Percentiles rank a stretch among this genome's conserved stretches.
Evolutionary conservation across 2,113 vertebrate genomes (phyloP).

Genomic region (Hippocampus comes): DNA sequence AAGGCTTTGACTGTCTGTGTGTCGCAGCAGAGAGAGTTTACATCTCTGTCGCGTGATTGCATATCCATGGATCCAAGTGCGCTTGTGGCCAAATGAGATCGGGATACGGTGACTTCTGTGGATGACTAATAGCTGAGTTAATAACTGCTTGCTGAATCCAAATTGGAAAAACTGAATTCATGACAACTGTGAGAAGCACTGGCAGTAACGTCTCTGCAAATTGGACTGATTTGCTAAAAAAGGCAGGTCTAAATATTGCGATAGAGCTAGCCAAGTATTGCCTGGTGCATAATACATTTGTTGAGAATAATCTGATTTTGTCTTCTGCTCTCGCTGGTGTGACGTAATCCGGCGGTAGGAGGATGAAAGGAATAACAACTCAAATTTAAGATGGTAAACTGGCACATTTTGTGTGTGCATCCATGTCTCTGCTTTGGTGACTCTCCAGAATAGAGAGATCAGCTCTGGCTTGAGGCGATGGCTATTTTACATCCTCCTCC

Average conservation of each 20-base stretch:
- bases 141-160: constrained; percentile 36
- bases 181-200: constrained; percentile 28
- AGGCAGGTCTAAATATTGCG: constrained; percentile 17
- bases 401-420: constrained; percentile 39
- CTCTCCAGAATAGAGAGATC: constrained; percentile 50
- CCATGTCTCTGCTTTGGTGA: constrained; percentile 54
- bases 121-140: constrained; percentile 36
- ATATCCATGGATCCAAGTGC: constrained; percentile 12
- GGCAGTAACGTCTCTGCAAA: constrained; percentile 18
- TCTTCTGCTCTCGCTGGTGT: constrained; percentile 29
- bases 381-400: constrained; percentile 48
- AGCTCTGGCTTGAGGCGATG: constrained; percentile 47
- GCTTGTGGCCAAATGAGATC: constrained; percentile 30
- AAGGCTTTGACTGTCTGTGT: constrained; percentile 52
- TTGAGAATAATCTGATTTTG: constrained; percentile 49
- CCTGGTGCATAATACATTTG: constrained; percentile 31
- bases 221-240: constrained; percentile 21
- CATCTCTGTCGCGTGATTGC: constrained; percentile 14
- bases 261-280: constrained; percentile 21
- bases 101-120: constrained; percentile 26
- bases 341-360: constrained; percentile 50
- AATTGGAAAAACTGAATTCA: constrained; percentile 38
- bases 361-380: constrained; percentile 61
- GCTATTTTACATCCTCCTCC: constrained; percentile 38
- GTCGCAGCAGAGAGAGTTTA: constrained; percentile 50